Base-by-base conservation (phyloP, 2,113 vertebrate species). In the Cheilinus undulatus region DNA sequence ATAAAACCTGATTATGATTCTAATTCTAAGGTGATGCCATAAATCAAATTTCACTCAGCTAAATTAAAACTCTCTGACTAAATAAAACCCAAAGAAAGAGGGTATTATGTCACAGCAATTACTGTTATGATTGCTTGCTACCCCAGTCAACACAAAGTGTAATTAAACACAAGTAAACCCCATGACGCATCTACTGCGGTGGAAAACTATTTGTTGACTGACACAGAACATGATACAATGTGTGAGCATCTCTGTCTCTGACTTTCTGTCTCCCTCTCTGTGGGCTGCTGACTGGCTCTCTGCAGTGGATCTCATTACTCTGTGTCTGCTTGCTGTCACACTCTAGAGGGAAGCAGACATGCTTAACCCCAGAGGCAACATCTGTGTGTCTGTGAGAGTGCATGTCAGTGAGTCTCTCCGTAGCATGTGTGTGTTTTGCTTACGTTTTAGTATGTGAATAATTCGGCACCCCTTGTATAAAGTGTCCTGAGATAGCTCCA, bases 241-340 rank as follows among this genome's bases (percentile, higher is more conserved):
- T 51, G 78, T 72, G 76, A 72, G 77, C 42, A 69, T 84, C 75
- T 82, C 66, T 50, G 72, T 75, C 62, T 73, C 75, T 63, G 66
- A 51, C 75, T 70, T 73, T 61, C 61, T 60, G 54, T 76, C 60
- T 70, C 54, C 24, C 58, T 75, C 77, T 60, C 78, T 60, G 74
- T 75, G 76, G 76, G 82, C 42, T 52, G 84, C 82, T 82, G 83
- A 88, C 84, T 85, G 78, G 66, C 74, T 81, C 82, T 87, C 86
- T 75, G 75, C 83, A 82, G 82, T 72, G 78, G 73, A 80, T 88
- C 85, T 91, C 80, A 89, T 91, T 88, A 90, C 70, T 88, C 78
- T 84, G 80, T 67, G 82, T 83, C 86, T 90, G 86, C 83, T 91
- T 74, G 73, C 76, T 88, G 90, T 90, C 82, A 83, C 78, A 78